Base-by-base conservation (phyloP, 1,140 invertebrate genomes). In the Drosophila carrolli region DNA sequence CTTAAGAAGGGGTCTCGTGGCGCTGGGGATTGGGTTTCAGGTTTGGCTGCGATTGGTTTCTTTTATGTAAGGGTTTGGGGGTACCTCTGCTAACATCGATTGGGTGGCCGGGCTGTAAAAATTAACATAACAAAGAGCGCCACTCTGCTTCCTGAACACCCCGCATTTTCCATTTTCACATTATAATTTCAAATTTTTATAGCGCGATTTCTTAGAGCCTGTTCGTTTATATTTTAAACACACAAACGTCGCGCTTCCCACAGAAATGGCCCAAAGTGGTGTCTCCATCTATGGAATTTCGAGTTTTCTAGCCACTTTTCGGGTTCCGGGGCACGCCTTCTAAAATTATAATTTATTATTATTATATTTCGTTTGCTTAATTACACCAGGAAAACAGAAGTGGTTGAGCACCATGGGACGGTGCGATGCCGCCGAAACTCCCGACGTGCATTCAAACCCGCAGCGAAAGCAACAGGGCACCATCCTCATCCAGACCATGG, bases 331-430 rank as follows among this genome's bases (percentile, higher is more conserved):
- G 65, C 75, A 73, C 82, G 82, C 78, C 80, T 91, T 90, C 81
- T 91, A 91, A 91, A 91, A 91, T 91, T 91, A 91, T 92, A 92
- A 92, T 91, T 92, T 92, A 91, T 92, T 91, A 91, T 91, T 91
- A 91, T 91, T 92, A 91, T 92, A 92, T 92, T 91, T 85, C 90
- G 79, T 81, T 92, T 92, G 90, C 88, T 90, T 91, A 92, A 92
- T 91, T 91, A 77, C 88, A 92, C 83, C 88, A 91, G 91, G 91
- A 83, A 84, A 80, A 67, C 91, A 92, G 90, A 84, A 84, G 65
- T 68, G 61, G 60, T 74, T 59, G 55, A 59, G 58, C 62, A 70
- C 50, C 65, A 60, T 38, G 40, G 16, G 37, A n/a, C 38, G 27
- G 41, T 44, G 53, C 38, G 5, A 32, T 59, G 35, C 55, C 46